These are phyloP conservation scores for Drosophila lacicola DNA, from an alignment of 2,888 invertebrate species.

Conservation along the genomic window DNA sequence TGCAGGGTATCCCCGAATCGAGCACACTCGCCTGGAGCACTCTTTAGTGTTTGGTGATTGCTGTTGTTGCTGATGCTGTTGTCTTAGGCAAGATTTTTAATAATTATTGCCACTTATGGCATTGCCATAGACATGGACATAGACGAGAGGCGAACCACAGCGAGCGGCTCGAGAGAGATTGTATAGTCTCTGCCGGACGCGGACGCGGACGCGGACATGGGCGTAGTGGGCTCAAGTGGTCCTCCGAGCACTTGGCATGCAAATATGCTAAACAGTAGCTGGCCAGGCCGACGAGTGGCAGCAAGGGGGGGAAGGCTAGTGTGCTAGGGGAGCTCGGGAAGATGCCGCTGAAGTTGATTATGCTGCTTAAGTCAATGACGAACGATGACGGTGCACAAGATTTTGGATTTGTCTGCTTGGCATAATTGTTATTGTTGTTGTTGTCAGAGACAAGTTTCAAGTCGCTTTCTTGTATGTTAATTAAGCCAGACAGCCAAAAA, in stretches of 20 bases:
- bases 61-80: slow-evolving; percentile 50
- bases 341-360: slow-evolving; percentile 72
- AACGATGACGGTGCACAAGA: slow-evolving; percentile 73
- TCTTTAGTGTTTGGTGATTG: slow-evolving; percentile 31
- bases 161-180: slow-evolving; percentile 5
- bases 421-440: slow-evolving; percentile 35
- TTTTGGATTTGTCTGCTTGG: slow-evolving; percentile 61
- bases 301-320: slow-evolving; percentile 6
- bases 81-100: slow-evolving; percentile 82
- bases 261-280: slow-evolving; percentile 82
- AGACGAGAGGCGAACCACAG: slow-evolving; percentile 7
- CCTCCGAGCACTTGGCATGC: slow-evolving; percentile 71
- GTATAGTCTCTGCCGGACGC: slow-evolving; percentile 4
- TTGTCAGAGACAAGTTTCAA: slow-evolving; percentile 79
- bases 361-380: slow-evolving; percentile 77
- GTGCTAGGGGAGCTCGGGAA: slow-evolving; percentile 15
- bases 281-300: slow-evolving; percentile 41
- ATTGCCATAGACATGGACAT: slow-evolving; percentile 46
- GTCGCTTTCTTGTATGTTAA: slow-evolving; percentile 75
- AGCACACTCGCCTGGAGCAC: not conserved
- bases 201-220: slow-evolving; percentile 55
- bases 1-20: slow-evolving; percentile 3
- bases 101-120: slow-evolving; percentile 83
- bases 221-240: slow-evolving; percentile 66
- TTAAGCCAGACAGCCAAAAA: slow-evolving; percentile 44